Evolutionary conservation across 1,140 invertebrate genomes (phyloP), one percentile per base, ranked within the genome.

Genomic region (Megathymus violae): DNA sequence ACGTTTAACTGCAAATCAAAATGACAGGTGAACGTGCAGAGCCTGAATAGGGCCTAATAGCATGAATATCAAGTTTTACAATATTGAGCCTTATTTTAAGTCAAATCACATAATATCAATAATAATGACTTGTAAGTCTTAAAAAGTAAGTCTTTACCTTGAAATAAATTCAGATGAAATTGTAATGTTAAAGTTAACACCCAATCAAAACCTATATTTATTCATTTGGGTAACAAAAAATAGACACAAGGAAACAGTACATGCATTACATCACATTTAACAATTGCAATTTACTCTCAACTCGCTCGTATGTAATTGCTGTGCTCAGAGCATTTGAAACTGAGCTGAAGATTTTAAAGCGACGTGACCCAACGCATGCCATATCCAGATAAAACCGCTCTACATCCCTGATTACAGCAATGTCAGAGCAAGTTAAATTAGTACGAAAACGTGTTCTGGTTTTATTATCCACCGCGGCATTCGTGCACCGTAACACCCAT

Each of bases 381-480:
- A 60, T 48, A 64, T 68, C 52, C 58, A 64, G 43, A 19, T 22
- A 62, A 22, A 16, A 58, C 10, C 25, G 34, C 4, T 31, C 51
- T 64, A 64, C 16, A 62, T 67, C 66, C 59, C 16, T 60, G 67
- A 64, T 52, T 41, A 64, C 64, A 64, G 59, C 69, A 73, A 76
- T 71, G 65, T 52, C 47, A 64, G 66, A 65, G 54, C 69, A 76
- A 76, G 74, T 77, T 77, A 77, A 80, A 80, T 80, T 80, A 77
- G 69, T 75, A 74, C 61, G 68, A 70, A 75, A 77, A 80, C 77
- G 77, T 80, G 77, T 77, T 64, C 60, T 50, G 74, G 64, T 80
- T 80, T 80, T 74, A 80, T 70, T 74, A 74, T 67, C 63, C 41
- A 36, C 46, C 61, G 50, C 36, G 62, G 68, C 64, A 73, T 72